phyloP scores from a whole-genome alignment of 2,113 vertebrate species.

The Rostratula benghalensis region DNA sequence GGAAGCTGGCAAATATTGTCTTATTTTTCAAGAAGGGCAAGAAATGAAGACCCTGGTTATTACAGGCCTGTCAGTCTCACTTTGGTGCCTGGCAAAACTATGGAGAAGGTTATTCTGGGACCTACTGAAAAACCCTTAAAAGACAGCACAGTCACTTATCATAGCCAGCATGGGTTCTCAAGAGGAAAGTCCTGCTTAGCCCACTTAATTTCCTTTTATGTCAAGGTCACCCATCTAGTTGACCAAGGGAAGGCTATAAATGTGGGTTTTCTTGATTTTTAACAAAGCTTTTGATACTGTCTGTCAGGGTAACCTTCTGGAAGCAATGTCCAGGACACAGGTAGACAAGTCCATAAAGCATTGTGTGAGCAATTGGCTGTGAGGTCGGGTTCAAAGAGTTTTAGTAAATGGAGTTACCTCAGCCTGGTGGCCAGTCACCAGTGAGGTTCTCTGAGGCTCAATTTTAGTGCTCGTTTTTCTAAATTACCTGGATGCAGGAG shows the following conservation, averaged over 20 bases:
- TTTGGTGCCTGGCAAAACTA: neutral
- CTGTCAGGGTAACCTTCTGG: neutral
- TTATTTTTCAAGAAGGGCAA: neutral
- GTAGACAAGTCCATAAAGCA: neutral
- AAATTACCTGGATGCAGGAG: neutral
- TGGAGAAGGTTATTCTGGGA: neutral
- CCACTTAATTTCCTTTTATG: neutral
- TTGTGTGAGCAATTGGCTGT: neutral
- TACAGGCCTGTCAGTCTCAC: neutral
- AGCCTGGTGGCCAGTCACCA: neutral
- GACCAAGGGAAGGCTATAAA: neutral
- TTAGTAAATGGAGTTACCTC: neutral
- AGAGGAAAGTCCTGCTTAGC: neutral
- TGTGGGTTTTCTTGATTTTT: neutral
- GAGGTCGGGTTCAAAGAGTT: neutral
- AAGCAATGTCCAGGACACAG: neutral
- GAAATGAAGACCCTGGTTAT: neutral
- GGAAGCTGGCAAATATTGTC: neutral
- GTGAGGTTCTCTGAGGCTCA: neutral
- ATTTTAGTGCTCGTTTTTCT: neutral
- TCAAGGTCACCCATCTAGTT: neutral
- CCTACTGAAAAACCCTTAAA: neutral
- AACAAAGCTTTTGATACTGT: neutral
- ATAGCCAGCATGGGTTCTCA: neutral
- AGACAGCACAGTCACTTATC: neutral